Base-by-base conservation (phyloP, 2,888 invertebrate genomes). In the Metellina segmentata region DNA sequence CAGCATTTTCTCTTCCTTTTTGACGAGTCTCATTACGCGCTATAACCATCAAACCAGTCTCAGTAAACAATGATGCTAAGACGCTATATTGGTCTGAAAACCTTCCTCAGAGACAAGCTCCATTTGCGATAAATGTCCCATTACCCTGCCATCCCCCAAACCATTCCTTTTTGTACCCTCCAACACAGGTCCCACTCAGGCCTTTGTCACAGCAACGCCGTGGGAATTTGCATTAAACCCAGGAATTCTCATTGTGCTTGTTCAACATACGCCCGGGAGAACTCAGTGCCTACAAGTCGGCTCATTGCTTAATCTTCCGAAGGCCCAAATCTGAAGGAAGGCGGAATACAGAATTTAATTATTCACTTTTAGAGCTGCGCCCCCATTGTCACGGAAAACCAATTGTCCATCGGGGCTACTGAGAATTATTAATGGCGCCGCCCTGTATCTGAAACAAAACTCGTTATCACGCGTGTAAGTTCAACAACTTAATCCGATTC, bases 401-500 rank as follows among this genome's bases (percentile, higher is more conserved):
- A 75, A 75, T 75, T 75, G 75, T 75, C 75, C 75, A 16, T 34
- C 48, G 34, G 9, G 48, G 5, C 75, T 13, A 19, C 48, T 49
- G 9, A 13, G 9, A 75, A 75, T 75, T 75, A 75, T 75, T 75
- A 75, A 75, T 75, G 75, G 49, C 75, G 20, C 48, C 49, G 8
- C 75, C 71, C 16, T 71, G 75, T 48, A 75, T 20, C 72, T 75
- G 13, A 75, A 75, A 19, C 75, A 48, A 19, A 49, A 48, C 75
- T 75, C 34, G 75, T 75, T 75, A 75, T 75, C 75, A 34, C 49
- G 34, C 34, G 75, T 6, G 48, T 34, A 49, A 75, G 75, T 75
- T 75, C 75, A 75, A 75, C 34, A 75, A 49, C 19, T 75, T 75
- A 75, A 75, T 75, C 75, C 75, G 34, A 48, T 75, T 75, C 72